Percentiles rank a stretch among this genome's conserved stretches.
phyloP scores from a whole-genome alignment of 2,797 vertebrate species.

The Thunnus albacares region DNA sequence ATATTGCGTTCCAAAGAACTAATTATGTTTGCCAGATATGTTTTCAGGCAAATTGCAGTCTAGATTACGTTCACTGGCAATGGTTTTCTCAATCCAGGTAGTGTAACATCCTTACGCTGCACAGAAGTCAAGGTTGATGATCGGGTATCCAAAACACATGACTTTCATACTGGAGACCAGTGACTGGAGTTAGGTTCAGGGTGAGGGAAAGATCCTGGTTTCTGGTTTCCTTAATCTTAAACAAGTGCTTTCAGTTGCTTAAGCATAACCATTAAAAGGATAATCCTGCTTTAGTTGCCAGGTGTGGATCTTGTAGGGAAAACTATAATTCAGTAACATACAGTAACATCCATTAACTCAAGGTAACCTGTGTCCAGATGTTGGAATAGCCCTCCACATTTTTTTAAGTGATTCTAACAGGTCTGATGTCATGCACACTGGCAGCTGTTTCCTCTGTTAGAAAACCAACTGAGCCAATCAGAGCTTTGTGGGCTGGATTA shows the following conservation, averaged over 20 bases:
- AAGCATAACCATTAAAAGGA: neutral
- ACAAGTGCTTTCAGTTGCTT: neutral
- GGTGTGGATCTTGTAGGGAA: too few species aligned
- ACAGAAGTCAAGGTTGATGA: neutral
- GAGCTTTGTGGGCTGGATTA: neutral
- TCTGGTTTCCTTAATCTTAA: neutral
- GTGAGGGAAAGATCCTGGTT: too few species aligned
- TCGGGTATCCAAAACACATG: neutral
- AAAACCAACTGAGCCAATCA: slow-evolving; percentile 11
- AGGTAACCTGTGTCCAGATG: neutral
- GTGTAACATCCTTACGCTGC: neutral
- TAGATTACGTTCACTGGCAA: neutral
- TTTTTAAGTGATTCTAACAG: neutral
- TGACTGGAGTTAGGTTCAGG: neutral
- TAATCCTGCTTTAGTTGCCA: neutral
- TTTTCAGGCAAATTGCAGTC: neutral
- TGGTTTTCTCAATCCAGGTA: neutral
- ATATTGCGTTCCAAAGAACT: slow-evolving; percentile 1
- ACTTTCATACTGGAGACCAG: neutral
- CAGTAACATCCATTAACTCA: neutral
- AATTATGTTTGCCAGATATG: neutral
- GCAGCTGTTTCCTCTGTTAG: neutral
- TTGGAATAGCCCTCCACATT: neutral
- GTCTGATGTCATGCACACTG: neutral
- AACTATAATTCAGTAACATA: too few species aligned